These are phyloP conservation scores for Anniella stebbinsi DNA, from an alignment of 2,797 vertebrate species.

Conservation along the genomic window DNA sequence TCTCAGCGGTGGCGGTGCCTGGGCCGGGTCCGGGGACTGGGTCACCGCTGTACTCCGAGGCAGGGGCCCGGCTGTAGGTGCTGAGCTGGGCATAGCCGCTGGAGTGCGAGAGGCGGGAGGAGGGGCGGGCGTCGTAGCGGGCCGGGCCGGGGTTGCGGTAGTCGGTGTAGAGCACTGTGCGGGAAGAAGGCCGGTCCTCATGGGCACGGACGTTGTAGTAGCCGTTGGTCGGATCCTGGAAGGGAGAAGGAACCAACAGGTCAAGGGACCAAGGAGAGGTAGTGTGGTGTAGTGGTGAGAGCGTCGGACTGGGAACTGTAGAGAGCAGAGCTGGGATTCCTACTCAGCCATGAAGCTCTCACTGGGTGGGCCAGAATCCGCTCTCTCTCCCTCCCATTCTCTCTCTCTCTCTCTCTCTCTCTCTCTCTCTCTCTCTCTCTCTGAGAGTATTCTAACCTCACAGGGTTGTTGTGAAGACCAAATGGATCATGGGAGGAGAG, in stretches of 20 bases:
- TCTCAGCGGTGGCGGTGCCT: conserved; percentile 75
- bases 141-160: conserved; percentile 86
- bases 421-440: too few relatives aligned
- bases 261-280: neutral
- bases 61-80: conserved; percentile 83
- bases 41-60: conserved; percentile 76
- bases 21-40: conserved; percentile 72
- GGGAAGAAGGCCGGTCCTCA: conserved; percentile 89
- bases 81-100: conserved; percentile 92
- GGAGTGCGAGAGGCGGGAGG: conserved; percentile 91
- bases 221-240: conserved; percentile 94
- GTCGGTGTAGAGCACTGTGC: conserved; percentile 89
- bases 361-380: too few relatives aligned
- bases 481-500: too few relatives aligned
- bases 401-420: too few relatives aligned
- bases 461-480: too few relatives aligned
- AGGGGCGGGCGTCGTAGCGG: conserved; percentile 89
- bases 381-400: too few relatives aligned
- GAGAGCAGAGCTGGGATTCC: too few relatives aligned
- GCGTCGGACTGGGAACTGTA: too few relatives aligned
- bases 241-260: neutral
- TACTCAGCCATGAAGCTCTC: too few relatives aligned
- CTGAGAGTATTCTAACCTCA: too few relatives aligned
- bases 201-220: conserved; percentile 97
- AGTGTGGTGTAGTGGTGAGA: neutral